Percentiles rank a stretch among this genome's conserved stretches.
Evolutionary conservation across 2,113 vertebrate species (phyloP).

Genomic region (Clinocottus analis): DNA sequence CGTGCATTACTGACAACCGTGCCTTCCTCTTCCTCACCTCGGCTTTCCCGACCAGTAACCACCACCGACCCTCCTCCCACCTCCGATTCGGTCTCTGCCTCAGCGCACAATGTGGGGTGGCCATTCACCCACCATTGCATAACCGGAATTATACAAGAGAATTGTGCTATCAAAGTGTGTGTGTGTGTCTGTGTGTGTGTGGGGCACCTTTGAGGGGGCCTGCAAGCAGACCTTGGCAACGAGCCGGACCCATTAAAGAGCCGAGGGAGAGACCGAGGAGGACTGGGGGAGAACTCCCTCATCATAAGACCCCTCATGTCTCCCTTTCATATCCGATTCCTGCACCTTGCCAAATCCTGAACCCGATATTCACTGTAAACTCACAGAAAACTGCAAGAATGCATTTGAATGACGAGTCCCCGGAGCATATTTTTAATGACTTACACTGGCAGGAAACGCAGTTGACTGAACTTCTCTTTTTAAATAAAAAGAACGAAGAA

Average conservation of each 20-base stretch:
- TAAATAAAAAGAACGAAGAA: too few relatives aligned
- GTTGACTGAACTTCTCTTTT: too few relatives aligned
- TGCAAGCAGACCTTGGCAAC: slow-evolving; percentile 67
- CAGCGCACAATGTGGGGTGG: slow-evolving; percentile 66
- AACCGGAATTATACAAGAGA: slow-evolving; percentile 78
- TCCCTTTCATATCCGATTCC: not conserved
- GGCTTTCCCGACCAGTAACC: not conserved
- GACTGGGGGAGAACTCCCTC: slow-evolving; percentile 25
- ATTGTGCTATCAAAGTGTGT: slow-evolving; percentile 63
- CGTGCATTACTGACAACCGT: not conserved
- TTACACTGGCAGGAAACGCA: too few relatives aligned
- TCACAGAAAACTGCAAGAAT: not conserved
- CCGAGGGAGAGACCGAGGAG: slow-evolving; percentile 1
- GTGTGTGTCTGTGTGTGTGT: slow-evolving; percentile 43
- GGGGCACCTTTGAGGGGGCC: slow-evolving; percentile 62
- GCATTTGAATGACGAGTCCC: too few relatives aligned
- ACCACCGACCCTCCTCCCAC: not conserved
- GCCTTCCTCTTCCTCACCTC: slow-evolving; percentile 11
- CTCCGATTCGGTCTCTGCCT: slow-evolving; percentile 53
- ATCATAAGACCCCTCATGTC: slow-evolving; percentile 17
- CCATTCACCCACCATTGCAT: slow-evolving; percentile 75
- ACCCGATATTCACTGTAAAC: slow-evolving; percentile 4
- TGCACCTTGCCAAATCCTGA: not conserved
- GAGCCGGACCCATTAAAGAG: slow-evolving; percentile 58
- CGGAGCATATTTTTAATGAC: too few relatives aligned